Percentiles rank a stretch among this genome's conserved stretches.
Conservation (phyloP, 1,140 invertebrate species). For the Nephotettix cincticeps region DNA sequence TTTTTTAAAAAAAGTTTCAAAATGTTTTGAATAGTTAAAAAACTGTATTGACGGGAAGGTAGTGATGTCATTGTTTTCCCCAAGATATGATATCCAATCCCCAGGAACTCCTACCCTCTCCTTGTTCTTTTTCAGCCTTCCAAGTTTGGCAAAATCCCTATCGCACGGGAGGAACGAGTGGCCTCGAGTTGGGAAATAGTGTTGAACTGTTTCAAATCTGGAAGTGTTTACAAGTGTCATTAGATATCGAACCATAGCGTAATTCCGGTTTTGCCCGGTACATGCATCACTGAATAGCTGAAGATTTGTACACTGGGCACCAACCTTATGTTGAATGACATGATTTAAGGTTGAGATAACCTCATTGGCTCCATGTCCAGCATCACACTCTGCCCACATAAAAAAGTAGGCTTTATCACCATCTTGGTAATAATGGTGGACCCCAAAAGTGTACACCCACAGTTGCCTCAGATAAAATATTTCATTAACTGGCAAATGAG, state of each 20-base stretch:
- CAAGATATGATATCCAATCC: neutral
- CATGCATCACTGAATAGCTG: constrained; percentile 32
- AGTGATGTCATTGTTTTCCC: too few species aligned
- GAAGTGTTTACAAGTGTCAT: constrained; percentile 18
- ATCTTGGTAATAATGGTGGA: constrained; percentile 25
- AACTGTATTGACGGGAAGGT: too few species aligned
- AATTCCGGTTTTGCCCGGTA: constrained; percentile 35
- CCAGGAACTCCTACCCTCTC: constrained; percentile 7
- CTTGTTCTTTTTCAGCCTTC: constrained; percentile 25
- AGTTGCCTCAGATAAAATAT: constrained; percentile 36
- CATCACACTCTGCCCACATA: constrained; percentile 30
- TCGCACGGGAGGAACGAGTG: constrained; percentile 42
- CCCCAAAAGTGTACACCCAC: constrained; percentile 32
- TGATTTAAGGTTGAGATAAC: constrained; percentile 28
- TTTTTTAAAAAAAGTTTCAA: too few species aligned
- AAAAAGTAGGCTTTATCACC: constrained; percentile 33
- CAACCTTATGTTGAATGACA: neutral
- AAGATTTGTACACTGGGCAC: constrained; percentile 8
- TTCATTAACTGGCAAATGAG: constrained; percentile 37
- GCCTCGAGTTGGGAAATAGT: constrained; percentile 39
- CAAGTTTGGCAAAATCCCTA: constrained; percentile 39
- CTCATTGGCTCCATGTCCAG: constrained; percentile 28
- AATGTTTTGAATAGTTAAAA: too few species aligned
- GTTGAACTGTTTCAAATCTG: constrained; percentile 35
- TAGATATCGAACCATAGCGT: constrained; percentile 26